Percentiles rank a stretch among this genome's conserved stretches.
These are phyloP conservation scores for Chiridota heheva DNA, from an alignment of 35 echinoderm and acorn worm species.

Conservation along the genomic window DNA sequence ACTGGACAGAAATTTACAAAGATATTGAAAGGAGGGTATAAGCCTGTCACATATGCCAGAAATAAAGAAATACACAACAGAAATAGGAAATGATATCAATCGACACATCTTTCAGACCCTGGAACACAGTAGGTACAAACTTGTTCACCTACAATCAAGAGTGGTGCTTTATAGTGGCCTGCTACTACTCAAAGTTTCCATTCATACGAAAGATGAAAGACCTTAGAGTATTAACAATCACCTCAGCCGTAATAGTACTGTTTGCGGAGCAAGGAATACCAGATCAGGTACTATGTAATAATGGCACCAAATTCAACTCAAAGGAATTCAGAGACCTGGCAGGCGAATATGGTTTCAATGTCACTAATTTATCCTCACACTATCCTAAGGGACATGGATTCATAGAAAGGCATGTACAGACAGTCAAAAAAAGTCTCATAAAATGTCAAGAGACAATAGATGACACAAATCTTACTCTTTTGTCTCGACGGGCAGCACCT, in stretches of 20 bases:
- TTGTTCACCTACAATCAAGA: slow-evolving; percentile 41
- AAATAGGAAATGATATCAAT: slow-evolving; percentile 12
- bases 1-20: slow-evolving; percentile 34
- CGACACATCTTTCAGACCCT: slow-evolving; percentile 45
- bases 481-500: slow-evolving; percentile 48
- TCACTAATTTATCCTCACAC: slow-evolving; percentile 40
- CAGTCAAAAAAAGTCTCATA: slow-evolving; percentile 32
- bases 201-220: neutral
- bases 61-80: neutral
- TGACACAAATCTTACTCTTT: slow-evolving; percentile 37
- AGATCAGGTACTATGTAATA: slow-evolving; percentile 38
- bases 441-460: slow-evolving; percentile 20
- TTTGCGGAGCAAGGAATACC: slow-evolving; percentile 47
- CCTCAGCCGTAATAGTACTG: neutral
- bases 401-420: slow-evolving; percentile 49
- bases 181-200: slow-evolving; percentile 69
- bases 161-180: slow-evolving; percentile 48
- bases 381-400: slow-evolving; percentile 64
- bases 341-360: slow-evolving; percentile 20
- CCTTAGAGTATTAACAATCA: neutral
- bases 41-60: slow-evolving; percentile 47
- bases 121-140: slow-evolving; percentile 51
- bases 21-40: slow-evolving; percentile 47
- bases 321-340: slow-evolving; percentile 33
- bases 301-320: slow-evolving; percentile 43